A percentile compares a stretch with the other conserved stretches of the same genome.
phyloP scores from a whole-genome alignment of 1,140 invertebrate species.

The Triops longicaudatus region DNA sequence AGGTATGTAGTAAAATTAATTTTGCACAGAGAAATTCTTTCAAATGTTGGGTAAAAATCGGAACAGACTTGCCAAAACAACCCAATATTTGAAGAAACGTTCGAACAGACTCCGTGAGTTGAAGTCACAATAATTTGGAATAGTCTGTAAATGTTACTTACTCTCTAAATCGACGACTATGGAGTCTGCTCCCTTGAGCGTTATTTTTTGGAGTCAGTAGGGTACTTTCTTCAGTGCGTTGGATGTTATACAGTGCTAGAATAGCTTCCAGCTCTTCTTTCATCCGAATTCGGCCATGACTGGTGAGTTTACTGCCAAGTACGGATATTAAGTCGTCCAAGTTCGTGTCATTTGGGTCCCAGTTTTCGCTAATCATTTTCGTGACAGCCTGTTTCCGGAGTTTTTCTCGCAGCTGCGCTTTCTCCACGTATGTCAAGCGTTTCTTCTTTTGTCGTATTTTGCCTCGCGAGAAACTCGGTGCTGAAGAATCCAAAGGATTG shows the following conservation, averaged over 20 bases:
- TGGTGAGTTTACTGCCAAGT: neutral
- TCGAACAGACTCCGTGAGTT: too few species aligned
- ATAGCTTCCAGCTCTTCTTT: neutral
- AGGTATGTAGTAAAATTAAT: too few species aligned
- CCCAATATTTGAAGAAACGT: too few species aligned
- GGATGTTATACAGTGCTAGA: neutral
- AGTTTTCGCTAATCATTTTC: slow-evolving; percentile 23
- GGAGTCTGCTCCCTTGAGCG: neutral
- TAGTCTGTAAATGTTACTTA: neutral
- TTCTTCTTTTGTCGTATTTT: slow-evolving; percentile 28
- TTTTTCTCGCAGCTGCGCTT: slow-evolving; percentile 16
- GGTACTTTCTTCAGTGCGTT: neutral
- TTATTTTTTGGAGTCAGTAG: neutral
- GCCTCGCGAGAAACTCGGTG: slow-evolving; percentile 24
- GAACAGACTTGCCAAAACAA: too few species aligned
- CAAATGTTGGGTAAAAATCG: too few species aligned
- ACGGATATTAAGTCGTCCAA: neutral
- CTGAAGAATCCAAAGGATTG: slow-evolving; percentile 23
- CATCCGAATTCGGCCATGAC: neutral
- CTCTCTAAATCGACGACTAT: neutral
- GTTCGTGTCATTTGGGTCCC: neutral
- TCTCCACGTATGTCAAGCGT: slow-evolving; percentile 24
- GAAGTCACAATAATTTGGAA: too few species aligned
- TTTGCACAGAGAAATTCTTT: too few species aligned
- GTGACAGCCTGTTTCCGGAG: slow-evolving; percentile 14